Conservation (phyloP, 2,888 invertebrate species). For the Tholera decimalis region DNA sequence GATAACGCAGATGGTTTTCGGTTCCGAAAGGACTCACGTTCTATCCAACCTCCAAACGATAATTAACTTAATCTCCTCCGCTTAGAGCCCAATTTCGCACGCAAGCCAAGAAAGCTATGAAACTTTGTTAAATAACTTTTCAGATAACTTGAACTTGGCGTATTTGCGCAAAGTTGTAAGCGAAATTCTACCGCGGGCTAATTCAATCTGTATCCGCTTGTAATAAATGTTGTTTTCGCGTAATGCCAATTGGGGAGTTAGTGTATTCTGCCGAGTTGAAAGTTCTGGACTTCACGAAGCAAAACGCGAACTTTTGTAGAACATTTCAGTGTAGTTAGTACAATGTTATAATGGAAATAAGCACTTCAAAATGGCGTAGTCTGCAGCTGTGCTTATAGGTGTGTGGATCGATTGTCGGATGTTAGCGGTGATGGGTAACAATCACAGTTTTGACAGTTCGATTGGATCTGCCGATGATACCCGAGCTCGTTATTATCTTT, state of each 20-base stretch:
- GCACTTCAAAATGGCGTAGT: slow-evolving; percentile 91
- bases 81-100: slow-evolving; percentile 84
- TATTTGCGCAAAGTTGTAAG: slow-evolving; percentile 90
- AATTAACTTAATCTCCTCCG: slow-evolving; percentile 82
- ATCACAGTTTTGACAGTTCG: slow-evolving; percentile 71
- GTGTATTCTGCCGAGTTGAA: slow-evolving; percentile 83
- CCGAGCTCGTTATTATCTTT: slow-evolving; percentile 29
- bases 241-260: slow-evolving; percentile 88
- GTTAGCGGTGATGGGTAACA: slow-evolving; percentile 75
- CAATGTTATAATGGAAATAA: slow-evolving; percentile 92
- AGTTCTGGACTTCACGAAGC: slow-evolving; percentile 91
- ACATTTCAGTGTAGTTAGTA: slow-evolving; percentile 92
- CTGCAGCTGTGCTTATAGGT: slow-evolving; percentile 84
- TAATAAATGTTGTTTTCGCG: slow-evolving; percentile 91
- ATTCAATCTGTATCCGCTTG: slow-evolving; percentile 90
- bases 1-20: slow-evolving; percentile 85
- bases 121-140: slow-evolving; percentile 92
- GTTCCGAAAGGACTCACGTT: slow-evolving; percentile 78
- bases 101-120: slow-evolving; percentile 89
- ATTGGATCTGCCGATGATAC: slow-evolving; percentile 53
- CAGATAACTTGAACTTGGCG: slow-evolving; percentile 91
- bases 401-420: slow-evolving; percentile 82
- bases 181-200: slow-evolving; percentile 87
- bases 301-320: slow-evolving; percentile 92
- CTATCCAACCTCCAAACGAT: slow-evolving; percentile 76